Conservation (phyloP, 2,113 vertebrate genomes). For the Ictalurus punctatus region DNA sequence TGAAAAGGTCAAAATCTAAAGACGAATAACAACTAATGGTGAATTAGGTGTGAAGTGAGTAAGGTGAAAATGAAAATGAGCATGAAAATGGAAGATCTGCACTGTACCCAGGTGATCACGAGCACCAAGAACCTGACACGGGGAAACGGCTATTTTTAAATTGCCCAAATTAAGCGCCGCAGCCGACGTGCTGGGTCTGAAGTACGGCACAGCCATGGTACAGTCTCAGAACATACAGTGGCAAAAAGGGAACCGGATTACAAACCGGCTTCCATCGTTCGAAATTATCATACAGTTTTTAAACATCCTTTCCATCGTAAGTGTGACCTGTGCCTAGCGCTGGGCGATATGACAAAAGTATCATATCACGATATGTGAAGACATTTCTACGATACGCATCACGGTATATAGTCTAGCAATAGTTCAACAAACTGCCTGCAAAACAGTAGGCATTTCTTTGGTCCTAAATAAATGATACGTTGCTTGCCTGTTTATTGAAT, state of each 20-base stretch:
- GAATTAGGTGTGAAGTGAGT: neutral
- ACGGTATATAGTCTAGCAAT: no score
- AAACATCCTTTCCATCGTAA: no score
- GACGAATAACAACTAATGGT: neutral
- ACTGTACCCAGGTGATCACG: neutral
- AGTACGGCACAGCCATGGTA: neutral
- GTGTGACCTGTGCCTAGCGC: no score
- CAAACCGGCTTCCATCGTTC: neutral
- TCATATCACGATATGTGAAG: no score
- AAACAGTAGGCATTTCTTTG: no score
- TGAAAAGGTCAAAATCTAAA: neutral
- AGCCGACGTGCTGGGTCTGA: neutral
- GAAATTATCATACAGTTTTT: neutral
- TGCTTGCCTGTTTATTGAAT: neutral
- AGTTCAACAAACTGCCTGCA: no score
- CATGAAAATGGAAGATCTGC: neutral
- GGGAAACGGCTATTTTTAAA: neutral
- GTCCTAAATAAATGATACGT: no score
- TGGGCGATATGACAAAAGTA: no score
- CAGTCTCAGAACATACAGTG: neutral
- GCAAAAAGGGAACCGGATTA: neutral
- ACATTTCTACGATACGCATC: no score
- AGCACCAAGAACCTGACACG: neutral
- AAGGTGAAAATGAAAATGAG: no score
- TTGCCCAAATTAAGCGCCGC: neutral